Percentiles rank a stretch among this genome's conserved stretches.
These are phyloP conservation scores for Adela reaumurella DNA, from an alignment of 2,888 invertebrate genomes.

Conservation along the genomic window DNA sequence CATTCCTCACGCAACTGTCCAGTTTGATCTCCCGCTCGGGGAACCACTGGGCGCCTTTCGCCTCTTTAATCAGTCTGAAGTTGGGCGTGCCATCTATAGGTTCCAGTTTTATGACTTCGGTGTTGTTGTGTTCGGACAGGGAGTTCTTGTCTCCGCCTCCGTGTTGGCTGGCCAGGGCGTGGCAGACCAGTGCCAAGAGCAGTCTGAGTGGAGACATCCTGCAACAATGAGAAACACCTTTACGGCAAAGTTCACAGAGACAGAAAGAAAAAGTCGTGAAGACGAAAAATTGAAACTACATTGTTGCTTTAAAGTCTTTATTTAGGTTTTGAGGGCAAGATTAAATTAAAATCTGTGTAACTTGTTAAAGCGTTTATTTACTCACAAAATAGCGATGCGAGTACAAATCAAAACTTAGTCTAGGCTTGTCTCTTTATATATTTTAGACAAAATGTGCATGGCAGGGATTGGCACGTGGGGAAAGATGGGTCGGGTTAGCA, in stretches of 20 bases:
- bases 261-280: too few relatives aligned
- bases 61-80: constrained; percentile 51
- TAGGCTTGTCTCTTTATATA: background rate
- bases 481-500: too few relatives aligned
- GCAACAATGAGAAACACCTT: constrained; percentile 43
- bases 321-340: constrained; percentile 34
- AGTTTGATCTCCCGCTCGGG: constrained; percentile 57
- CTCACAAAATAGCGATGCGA: constrained; percentile 16
- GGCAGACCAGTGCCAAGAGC: too few relatives aligned
- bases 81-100: constrained; percentile 55
- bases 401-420: background rate
- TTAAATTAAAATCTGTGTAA: constrained; percentile 49
- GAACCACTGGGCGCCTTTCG: constrained; percentile 59
- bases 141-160: constrained; percentile 36
- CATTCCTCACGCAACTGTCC: constrained; percentile 66
- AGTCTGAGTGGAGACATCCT: constrained; percentile 35
- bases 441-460: background rate
- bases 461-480: too few relatives aligned
- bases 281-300: constrained; percentile 46
- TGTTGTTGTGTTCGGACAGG: constrained; percentile 29
- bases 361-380: constrained; percentile 16
- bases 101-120: constrained; percentile 38
- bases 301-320: constrained; percentile 43
- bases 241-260: too few relatives aligned
- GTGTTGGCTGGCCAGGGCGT: constrained; percentile 28